Base-by-base conservation (phyloP, 2,888 invertebrate genomes). In the Orthosia gracilis region DNA sequence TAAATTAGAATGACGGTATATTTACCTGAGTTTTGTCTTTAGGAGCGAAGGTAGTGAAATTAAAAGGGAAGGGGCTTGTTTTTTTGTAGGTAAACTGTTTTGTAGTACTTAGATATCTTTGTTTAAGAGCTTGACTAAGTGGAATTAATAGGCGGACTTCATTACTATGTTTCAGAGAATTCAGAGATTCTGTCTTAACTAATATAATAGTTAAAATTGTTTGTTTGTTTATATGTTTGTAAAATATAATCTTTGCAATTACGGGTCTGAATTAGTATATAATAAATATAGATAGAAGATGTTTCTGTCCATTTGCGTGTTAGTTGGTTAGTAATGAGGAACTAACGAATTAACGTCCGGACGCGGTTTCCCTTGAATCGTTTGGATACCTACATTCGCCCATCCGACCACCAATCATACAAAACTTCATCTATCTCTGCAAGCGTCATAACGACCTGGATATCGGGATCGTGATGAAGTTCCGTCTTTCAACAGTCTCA, bases 381-480 rank as follows among this genome's bases (percentile, higher is more conserved):
- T 40, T 40, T n/a, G 18, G 9, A 55, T 23, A 15, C 15, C 15
- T 15, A 40, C 13, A 45, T n/a, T 45, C n/a, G 59, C 40, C 15
- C 15, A n/a, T 59, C n/a, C 3, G n/a, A 21, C 4, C 61, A 7
- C 21, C 21, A 15, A 45, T 61, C 45, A 45, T 9, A 40, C 21
- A 73, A 50, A 63, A 50, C 21, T 61, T 61, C 15, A 71, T 68
- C 68, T 78, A 62, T 62, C 62, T 67, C 40, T n/a, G 55, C 59
- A 67, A 76, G 69, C 59, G 45, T 64, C 49, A 61, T 52, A 66
- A 55, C 58, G 47, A 64, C 12, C 40, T 2, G n/a, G 17, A 40
- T 58, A 78, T 85, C 83, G 64, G 61, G 77, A 74, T 78, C 83
- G 62, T 63, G 78, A 76, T 78, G 73, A 76, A 80, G 75, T 77